These are phyloP conservation scores for Drosophila cognata DNA, from an alignment of 2,888 invertebrate species.

Conservation along the genomic window DNA sequence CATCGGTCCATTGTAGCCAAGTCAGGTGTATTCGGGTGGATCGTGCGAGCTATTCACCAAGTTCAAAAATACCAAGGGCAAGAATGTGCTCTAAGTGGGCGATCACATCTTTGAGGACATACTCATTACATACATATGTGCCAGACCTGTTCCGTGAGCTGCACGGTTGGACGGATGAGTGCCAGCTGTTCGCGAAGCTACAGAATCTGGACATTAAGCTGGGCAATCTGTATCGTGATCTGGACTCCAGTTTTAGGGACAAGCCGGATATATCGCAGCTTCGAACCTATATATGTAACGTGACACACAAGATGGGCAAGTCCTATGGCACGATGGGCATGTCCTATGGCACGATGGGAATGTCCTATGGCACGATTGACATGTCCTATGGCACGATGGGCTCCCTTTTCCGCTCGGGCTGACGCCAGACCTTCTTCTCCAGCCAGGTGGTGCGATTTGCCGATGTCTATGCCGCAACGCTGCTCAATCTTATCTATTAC, in stretches of 20 bases:
- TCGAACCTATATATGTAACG: conserved; percentile 94
- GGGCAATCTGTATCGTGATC: conserved; percentile 97
- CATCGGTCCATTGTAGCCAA: conserved; percentile 94
- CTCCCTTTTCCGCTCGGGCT: conserved; percentile 98
- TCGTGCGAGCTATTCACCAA: conserved; percentile 95
- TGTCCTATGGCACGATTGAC: too few relatives aligned
- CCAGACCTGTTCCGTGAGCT: conserved; percentile 98
- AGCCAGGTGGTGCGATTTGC: conserved; percentile 98
- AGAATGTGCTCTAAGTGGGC: conserved; percentile 98
- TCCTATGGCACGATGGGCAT: conserved; percentile 93
- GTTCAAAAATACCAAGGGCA: conserved; percentile 97
- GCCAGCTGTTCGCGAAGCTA: conserved; percentile 95
- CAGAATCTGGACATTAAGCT: conserved; percentile 95
- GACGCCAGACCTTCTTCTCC: conserved; percentile 99
- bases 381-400: conserved; percentile 87
- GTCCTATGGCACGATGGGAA: too few relatives aligned
- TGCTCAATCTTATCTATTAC: conserved; percentile 98
- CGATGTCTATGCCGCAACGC: conserved; percentile 97
- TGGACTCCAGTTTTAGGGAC: conserved; percentile 97
- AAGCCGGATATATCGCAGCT: conserved; percentile 97
- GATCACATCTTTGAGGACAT: conserved; percentile 99
- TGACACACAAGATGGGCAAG: conserved; percentile 99
- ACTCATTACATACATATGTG: conserved; percentile 89
- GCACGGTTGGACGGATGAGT: conserved; percentile 99
- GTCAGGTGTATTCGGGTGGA: conserved; percentile 89